Conservation (phyloP, 2,797 vertebrate species). For the Garrulus glandarius region DNA sequence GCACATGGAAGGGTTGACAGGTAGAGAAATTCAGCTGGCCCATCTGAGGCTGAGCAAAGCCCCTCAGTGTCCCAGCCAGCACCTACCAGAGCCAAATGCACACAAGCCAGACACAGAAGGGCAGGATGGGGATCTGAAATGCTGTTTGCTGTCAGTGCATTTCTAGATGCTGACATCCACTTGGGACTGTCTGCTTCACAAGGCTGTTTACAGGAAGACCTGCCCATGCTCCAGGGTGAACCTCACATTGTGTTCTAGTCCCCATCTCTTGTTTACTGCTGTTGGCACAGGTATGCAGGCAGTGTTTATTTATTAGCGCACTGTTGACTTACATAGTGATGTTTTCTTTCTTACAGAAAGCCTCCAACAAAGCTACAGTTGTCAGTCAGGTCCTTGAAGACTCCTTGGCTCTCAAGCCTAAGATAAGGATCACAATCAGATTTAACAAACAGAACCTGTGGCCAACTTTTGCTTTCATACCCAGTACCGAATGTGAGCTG, state of each 20-base stretch:
- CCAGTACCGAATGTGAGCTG: not conserved
- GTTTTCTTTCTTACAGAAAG: not conserved
- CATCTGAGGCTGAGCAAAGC: not conserved
- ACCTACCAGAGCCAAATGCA: not conserved
- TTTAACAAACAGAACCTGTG: not conserved
- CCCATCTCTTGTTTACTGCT: not conserved
- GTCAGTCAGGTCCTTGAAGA: not conserved
- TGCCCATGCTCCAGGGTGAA: not conserved
- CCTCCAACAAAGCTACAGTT: not conserved
- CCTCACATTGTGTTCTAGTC: not conserved
- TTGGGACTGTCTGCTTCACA: not conserved
- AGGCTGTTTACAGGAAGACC: not conserved
- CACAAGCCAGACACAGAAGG: fast-evolving
- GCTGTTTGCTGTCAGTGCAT: not conserved
- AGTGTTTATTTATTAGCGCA: not conserved
- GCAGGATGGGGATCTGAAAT: not conserved
- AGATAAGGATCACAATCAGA: not conserved
- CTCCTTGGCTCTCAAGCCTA: not conserved
- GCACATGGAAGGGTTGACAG: not conserved
- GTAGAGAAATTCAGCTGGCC: not conserved
- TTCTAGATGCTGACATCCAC: not conserved
- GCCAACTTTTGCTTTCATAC: not conserved
- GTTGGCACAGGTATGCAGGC: not conserved
- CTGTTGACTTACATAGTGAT: not conserved
- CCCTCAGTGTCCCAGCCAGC: not conserved